These are phyloP conservation scores for Suncus etruscus DNA, from an alignment of 2,113 vertebrate genomes.

Conservation along the genomic window DNA sequence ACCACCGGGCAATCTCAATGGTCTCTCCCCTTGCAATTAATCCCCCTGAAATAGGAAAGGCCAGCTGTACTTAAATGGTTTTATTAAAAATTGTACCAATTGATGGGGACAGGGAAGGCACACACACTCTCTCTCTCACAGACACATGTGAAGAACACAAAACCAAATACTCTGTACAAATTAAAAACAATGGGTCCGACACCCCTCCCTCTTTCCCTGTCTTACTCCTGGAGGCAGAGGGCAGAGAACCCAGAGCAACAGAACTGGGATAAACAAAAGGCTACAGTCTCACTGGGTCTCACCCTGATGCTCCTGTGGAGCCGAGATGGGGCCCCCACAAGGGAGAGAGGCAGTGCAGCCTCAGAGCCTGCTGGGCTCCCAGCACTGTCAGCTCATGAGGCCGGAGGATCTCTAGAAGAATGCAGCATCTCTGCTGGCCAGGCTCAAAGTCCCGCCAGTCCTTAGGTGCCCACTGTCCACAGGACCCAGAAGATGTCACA, in stretches of 20 bases:
- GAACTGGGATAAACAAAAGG: conserved; percentile 84
- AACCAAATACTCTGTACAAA: conserved; percentile 87
- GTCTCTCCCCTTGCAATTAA: neutral
- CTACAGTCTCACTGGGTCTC: conserved; percentile 91
- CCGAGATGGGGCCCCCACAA: neutral
- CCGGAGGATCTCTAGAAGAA: neutral
- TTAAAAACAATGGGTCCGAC: conserved; percentile 76
- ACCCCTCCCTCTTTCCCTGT: conserved; percentile 55
- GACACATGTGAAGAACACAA: conserved; percentile 84
- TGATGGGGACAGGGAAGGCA: conserved; percentile 83
- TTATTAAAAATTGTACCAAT: conserved; percentile 92
- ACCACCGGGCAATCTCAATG: no score
- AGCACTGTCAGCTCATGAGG: neutral
- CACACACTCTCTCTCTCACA: conserved; percentile 62
- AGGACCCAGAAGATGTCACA: neutral
- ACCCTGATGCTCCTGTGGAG: conserved; percentile 70
- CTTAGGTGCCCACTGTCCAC: no score
- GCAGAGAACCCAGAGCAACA: conserved; percentile 84
- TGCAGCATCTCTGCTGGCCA: neutral
- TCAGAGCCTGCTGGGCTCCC: neutral
- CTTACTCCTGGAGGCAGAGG: conserved; percentile 79
- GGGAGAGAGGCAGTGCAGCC: neutral
- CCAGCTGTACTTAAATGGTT: conserved; percentile 84
- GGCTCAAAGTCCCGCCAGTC: neutral
- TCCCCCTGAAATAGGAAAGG: conserved; percentile 60